Base-by-base conservation (phyloP, 2,888 invertebrate species). In the Agrotis segetum region DNA sequence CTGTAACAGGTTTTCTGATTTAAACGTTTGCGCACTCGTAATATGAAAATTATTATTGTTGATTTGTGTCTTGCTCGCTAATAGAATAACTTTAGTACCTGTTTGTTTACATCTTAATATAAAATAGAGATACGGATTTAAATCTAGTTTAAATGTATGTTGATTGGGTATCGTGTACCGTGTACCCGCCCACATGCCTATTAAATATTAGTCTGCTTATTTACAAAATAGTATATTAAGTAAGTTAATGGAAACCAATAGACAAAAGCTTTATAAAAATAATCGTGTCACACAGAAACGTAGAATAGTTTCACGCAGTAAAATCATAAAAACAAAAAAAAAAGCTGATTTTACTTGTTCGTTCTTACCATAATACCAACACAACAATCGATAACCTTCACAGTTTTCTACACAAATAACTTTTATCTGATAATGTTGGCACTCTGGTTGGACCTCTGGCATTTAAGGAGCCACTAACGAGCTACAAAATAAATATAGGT, bases 401-500 rank as follows among this genome's bases (percentile, higher is more conserved):
- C 44, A 56, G 56, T 69, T 82, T 79, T 71, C 67, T 66, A 55
- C 62, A 69, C 64, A 68, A 72, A 66, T 56, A 56, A 29, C 59
- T 74, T 71, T 73, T 83, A 77, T 73, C 69, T 66, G 56, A 52
- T 66, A 40, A 66, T 59, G 49, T 66, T 69, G 71, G 46, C 60
- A 65, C 50, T 62, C 1, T 49, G 46, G 66, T 46, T 66, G 72
- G 74, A 85, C 87, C 85, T 85, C 82, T 89, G 89, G 85, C 88
- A 88, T 90, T 89, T 87, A 55, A 46, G 77, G 71, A 74, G 69
- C 55, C 68, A 71, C 84, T 78, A 87, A 88, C 83, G 83, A 87
- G 83, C 67, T 79, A 24, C 67, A 80, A 83, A 84, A 85, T 87
- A 85, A 74, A 65, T 67, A 66, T 71, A 77, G 69, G 73, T 82